Evolutionary conservation across 2,888 invertebrate genomes (phyloP).

Genomic region (Melinopterus prodromus): DNA sequence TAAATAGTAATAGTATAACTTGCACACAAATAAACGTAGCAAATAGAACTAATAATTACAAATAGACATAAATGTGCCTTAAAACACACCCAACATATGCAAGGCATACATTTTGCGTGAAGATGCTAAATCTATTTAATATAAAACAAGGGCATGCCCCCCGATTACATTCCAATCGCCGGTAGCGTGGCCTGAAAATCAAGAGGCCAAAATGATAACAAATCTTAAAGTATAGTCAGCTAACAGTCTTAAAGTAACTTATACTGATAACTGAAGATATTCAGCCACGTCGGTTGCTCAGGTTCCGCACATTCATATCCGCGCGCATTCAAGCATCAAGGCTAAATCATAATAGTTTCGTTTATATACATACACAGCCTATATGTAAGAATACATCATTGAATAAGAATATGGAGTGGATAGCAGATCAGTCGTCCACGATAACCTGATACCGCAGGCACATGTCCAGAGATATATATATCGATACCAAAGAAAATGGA

Average conservation of each 20-base stretch:
- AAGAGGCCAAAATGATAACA: slow-evolving; percentile 32
- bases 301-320: slow-evolving; percentile 42
- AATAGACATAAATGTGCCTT: slow-evolving; percentile 50
- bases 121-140: slow-evolving; percentile 42
- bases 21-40: slow-evolving; percentile 57
- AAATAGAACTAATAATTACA: slow-evolving; percentile 49
- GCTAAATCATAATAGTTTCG: slow-evolving; percentile 44
- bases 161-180: slow-evolving; percentile 4
- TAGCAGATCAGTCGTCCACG: not conserved
- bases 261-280: slow-evolving; percentile 58
- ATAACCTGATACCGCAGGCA: not conserved
- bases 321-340: slow-evolving; percentile 39
- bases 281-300: slow-evolving; percentile 56
- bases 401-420: slow-evolving; percentile 37
- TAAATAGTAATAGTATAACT: slow-evolving; percentile 52
- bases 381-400: slow-evolving; percentile 54
- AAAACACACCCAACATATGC: slow-evolving; percentile 51
- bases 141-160: slow-evolving; percentile 43
- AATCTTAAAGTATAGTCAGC: slow-evolving; percentile 53
- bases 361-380: slow-evolving; percentile 61
- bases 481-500: not conserved
- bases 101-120: slow-evolving; percentile 46
- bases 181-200: slow-evolving; percentile 22
- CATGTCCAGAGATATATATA: not conserved
- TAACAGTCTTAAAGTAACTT: slow-evolving; percentile 61